Conservation (phyloP, 2,888 invertebrate species). For the Acrobasis suavella region DNA sequence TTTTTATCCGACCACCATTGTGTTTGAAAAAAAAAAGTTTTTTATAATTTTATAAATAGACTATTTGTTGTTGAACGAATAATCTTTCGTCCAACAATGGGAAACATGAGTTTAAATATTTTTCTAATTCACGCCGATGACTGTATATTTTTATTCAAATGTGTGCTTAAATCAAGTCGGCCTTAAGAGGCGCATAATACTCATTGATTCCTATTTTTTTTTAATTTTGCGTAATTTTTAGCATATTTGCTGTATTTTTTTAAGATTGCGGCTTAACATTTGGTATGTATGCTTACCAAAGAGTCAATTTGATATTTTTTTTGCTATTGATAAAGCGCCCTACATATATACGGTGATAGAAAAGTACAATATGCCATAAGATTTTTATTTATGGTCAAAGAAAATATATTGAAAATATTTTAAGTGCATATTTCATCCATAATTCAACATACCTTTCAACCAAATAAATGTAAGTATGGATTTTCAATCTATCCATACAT, state of each 20-base stretch:
- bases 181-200: conserved; percentile 45
- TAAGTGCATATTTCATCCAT: too few species aligned
- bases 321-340: conserved; percentile 3
- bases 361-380: conserved; percentile 67
- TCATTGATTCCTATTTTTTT: conserved; percentile 61
- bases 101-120: background rate
- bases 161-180: conserved; percentile 22
- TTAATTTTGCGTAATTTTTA: conserved; percentile 40
- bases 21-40: too few species aligned
- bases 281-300: conserved; percentile 54
- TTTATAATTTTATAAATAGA: too few species aligned
- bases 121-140: background rate
- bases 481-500: too few species aligned
- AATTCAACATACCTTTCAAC: too few species aligned
- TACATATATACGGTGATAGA: conserved; percentile 48
- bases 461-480: too few species aligned
- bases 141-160: background rate
- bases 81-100: too few species aligned
- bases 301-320: conserved; percentile 43
- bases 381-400: conserved; percentile 35
- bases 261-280: conserved; percentile 42
- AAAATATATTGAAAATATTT: too few species aligned
- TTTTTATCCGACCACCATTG: too few species aligned
- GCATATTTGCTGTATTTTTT: conserved; percentile 34
- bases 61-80: too few species aligned